Evolutionary conservation across 53 echinoderm and acorn worm genomes (phyloP), one percentile per base, ranked within the genome.

Genomic region (Pentamera pediparva): DNA sequence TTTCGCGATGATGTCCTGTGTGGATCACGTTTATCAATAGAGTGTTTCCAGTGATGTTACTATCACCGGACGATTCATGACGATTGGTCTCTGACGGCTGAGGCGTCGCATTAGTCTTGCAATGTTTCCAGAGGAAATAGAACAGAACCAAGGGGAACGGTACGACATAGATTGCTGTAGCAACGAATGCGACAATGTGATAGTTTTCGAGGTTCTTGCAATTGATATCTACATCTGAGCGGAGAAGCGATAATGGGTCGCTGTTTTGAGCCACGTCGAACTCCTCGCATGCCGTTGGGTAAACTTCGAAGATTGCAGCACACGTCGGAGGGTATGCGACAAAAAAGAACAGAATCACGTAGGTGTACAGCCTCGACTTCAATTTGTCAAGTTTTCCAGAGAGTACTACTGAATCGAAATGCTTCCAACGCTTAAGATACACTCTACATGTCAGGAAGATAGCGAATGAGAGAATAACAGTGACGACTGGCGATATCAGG

Each of bases 281-380:
- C 1, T 6, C 25, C 7, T 38, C 2, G 12, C 64, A 64, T 36
- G 64, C 64, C 4, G 24, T n/a, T 7, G 64, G 64, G 39, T 40
- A 67, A 11, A 67, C 4, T 6, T 25, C 41, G 18, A 67, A 67
- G 27, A 67, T 67, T 29, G 43, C 37, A 22, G 40, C 39, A 43
- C 67, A 67, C 17, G 48, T 67, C 13, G 67, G 67, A 15, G 67
- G 15, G 3, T 67, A 67, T 1, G 67, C 45, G 25, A 67, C 67
- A 41, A 67, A 67, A 4, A 67, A 26, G 4, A 39, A 3, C 3
- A 64, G 20, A 25, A 64, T 1, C 2, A 37, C 25, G 4, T 22
- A 37, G 0, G 37, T 24, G 21, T 22, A 64, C 25, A 64, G 6
- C 12, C 40, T 64, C 1, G 39, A 39, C 29, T 58, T 21, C 4